Evolutionary conservation across 1,140 invertebrate genomes (phyloP), one percentile per base, ranked within the genome.

Genomic region (Oryctes rhinoceros): DNA sequence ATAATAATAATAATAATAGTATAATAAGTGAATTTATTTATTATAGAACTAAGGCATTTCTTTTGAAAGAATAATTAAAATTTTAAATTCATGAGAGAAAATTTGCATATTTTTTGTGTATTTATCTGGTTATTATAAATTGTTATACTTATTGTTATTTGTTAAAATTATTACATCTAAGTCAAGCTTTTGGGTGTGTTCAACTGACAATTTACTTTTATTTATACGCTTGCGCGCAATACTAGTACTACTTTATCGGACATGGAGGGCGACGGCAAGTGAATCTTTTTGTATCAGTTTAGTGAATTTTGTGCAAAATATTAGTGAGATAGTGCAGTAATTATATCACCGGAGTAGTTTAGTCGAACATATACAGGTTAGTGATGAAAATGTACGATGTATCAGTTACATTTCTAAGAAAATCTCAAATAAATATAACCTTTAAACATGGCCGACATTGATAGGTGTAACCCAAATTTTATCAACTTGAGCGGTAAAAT

Each of bases 391-490:
- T 30, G 30, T 20, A 3, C 39, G 1, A 35, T 47, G 47, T 78
- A 59, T 53, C 24, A 53, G 77, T 78, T 78, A 78, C 10, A 48
- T 78, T 78, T 53, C 18, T 59, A 20, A 35, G 49, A 48, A 48
- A 78, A 53, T 59, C 49, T 7, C 77, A 35, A 78, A 53, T 20
- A 78, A 78, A 59, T 78, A 78, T 78, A 78, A 78, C 77, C 77
- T 78, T 78, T 78, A 78, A 78, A 78, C 77, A 78, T 78, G 77
- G 77, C 77, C 77, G 77, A 53, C 49, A 6, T 18, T 59, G 75
- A 78, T 78, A 78, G 77, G 77, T 78, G 77, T 78, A 78, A 78
- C 77, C 77, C 77, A 78, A 49, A 78, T 78, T 78, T 59, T 18
- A 49, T 37, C 24, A 20, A 15, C 59, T 48, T 53, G 35, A 78